phyloP scores from a whole-genome alignment of 1,140 invertebrate genomes.

The Solenopsis fugax region DNA sequence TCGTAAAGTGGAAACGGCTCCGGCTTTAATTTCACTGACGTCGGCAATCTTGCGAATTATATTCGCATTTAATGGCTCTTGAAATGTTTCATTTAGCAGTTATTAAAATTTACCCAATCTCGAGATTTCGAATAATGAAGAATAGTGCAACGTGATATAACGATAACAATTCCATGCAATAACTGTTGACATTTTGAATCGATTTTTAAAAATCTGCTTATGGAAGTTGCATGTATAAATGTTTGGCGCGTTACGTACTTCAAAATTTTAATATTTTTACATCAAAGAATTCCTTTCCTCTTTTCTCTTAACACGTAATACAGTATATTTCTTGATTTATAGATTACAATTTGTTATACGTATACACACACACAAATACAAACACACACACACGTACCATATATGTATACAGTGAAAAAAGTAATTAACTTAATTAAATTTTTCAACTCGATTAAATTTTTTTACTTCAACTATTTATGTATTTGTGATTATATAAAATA shows the following conservation, averaged over 20 bases:
- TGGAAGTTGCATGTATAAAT: conserved; percentile 9
- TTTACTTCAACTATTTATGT: too few relatives aligned
- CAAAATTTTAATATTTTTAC: neutral
- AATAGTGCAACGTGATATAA: neutral
- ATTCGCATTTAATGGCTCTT: conserved; percentile 13
- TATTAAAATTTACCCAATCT: conserved; percentile 11
- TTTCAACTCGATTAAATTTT: too few relatives aligned
- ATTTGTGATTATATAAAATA: too few relatives aligned
- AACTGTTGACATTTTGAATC: conserved; percentile 5
- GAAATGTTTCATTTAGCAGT: conserved; percentile 35
- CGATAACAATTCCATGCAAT: neutral
- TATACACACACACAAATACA: neutral
- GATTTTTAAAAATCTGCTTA: neutral
- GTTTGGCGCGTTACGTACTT: neutral
- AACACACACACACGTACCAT: neutral
- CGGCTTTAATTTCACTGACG: conserved; percentile 33
- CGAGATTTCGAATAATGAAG: conserved; percentile 17
- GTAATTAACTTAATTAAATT: too few relatives aligned
- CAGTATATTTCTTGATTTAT: neutral
- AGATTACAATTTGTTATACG: conserved; percentile 10
- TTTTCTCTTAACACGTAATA: too few relatives aligned
- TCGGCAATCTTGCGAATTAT: conserved; percentile 28
- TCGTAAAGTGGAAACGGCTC: conserved; percentile 26
- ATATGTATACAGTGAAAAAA: too few relatives aligned
- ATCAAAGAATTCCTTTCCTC: neutral